These are phyloP conservation scores for Pollimyrus isidori DNA, from an alignment of 2,113 vertebrate species.

Conservation along the genomic window DNA sequence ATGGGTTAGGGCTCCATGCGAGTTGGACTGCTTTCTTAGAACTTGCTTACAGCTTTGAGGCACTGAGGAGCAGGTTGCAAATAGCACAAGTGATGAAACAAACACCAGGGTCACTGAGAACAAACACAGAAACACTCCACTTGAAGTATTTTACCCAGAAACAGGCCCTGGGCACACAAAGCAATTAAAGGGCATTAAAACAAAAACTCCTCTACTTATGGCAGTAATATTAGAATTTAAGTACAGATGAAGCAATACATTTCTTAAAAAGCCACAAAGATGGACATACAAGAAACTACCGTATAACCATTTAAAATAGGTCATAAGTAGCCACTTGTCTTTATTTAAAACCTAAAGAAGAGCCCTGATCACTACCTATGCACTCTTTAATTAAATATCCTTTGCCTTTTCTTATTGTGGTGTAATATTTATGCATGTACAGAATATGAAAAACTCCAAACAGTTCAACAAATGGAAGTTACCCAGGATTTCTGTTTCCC, in stretches of 20 bases:
- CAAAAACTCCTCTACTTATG: not conserved
- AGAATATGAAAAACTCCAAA: constrained; percentile 8
- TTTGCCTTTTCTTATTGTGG: not conserved
- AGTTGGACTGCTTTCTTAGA: not conserved
- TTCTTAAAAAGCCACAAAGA: not conserved
- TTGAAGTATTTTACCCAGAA: not conserved
- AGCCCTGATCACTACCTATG: not conserved
- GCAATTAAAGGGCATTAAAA: not conserved
- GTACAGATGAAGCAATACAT: not conserved
- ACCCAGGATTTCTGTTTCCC: not conserved
- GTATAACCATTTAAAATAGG: not conserved
- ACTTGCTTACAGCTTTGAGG: not conserved
- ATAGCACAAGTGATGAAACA: not conserved
- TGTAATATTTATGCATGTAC: not conserved
- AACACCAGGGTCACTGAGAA: not conserved
- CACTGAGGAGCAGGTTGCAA: not conserved
- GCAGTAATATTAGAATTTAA: not conserved
- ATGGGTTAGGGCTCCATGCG: not conserved
- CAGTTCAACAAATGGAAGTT: not conserved
- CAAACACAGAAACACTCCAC: not conserved
- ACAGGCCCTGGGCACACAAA: not conserved
- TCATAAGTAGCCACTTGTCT: not conserved
- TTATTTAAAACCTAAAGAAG: not conserved
- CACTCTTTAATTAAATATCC: not conserved
- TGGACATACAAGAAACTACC: not conserved